Percentiles rank a stretch among this genome's conserved stretches.
Conservation (phyloP, 2,113 vertebrate genomes). For the Oceanodroma tethys region DNA sequence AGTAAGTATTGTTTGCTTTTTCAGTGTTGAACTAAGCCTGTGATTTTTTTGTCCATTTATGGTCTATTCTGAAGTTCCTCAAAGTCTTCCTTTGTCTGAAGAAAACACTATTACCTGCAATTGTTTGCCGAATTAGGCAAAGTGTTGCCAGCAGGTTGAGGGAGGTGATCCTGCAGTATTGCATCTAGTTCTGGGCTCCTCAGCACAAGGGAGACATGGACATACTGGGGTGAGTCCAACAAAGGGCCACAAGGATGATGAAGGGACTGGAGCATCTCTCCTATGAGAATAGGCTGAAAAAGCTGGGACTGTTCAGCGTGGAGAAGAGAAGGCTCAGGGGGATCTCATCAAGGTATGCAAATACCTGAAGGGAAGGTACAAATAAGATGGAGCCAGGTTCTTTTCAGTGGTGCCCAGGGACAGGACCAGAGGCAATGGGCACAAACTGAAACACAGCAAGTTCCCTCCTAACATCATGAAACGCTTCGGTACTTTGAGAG, state of each 20-base stretch:
- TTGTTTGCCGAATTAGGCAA: neutral
- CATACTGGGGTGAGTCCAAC: neutral
- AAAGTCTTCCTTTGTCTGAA: neutral
- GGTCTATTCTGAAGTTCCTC: neutral
- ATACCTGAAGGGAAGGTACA: neutral
- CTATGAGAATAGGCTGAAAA: neutral
- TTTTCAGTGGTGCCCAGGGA: neutral
- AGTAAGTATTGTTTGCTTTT: neutral
- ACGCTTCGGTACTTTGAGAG: neutral
- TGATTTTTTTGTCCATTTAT: neutral
- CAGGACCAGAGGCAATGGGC: neutral
- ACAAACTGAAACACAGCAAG: neutral
- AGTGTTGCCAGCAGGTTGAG: neutral
- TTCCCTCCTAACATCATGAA: neutral
- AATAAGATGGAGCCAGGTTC: neutral
- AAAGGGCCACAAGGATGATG: neutral
- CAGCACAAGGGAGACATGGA: neutral
- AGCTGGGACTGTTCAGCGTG: neutral
- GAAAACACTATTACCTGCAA: neutral
- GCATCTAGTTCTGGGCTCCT: neutral
- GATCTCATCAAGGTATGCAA: neutral
- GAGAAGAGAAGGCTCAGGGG: neutral
- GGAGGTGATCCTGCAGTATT: neutral
- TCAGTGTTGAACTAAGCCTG: neutral
- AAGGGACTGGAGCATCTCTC: neutral